A percentile compares a stretch with the other conserved stretches of the same genome.
Conservation (phyloP, 2,888 invertebrate species). For the Dynastes grantii region DNA sequence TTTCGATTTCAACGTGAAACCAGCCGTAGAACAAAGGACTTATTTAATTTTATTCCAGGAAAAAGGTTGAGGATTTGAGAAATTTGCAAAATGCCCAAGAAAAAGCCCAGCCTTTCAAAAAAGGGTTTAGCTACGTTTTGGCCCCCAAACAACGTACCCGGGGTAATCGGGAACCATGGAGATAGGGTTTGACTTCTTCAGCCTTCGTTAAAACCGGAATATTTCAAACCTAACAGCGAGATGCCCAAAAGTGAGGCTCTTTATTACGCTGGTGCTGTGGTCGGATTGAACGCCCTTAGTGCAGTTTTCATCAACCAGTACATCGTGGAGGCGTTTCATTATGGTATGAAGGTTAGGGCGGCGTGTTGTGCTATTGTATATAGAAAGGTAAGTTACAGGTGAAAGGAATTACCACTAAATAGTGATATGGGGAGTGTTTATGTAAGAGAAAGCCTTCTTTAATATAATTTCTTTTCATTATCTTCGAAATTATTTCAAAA, state of each 20-base stretch:
- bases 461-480: too few species aligned
- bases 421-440: too few species aligned
- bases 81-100: slow-evolving; percentile 74
- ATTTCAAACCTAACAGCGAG: slow-evolving; percentile 74
- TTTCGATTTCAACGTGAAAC: too few species aligned
- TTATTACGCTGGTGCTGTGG: slow-evolving; percentile 76
- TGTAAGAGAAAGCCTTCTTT: too few species aligned
- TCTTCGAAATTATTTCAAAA: too few species aligned
- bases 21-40: too few species aligned
- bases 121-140: slow-evolving; percentile 80
- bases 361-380: slow-evolving; percentile 89
- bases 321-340: slow-evolving; percentile 79
- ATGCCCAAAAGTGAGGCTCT: slow-evolving; percentile 75
- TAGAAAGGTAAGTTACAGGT: slow-evolving; percentile 79
- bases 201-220: slow-evolving; percentile 79
- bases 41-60: slow-evolving; percentile 68
- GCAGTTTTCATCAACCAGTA: slow-evolving; percentile 79
- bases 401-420: too few species aligned
- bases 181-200: slow-evolving; percentile 76
- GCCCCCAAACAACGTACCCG: slow-evolving; percentile 75
- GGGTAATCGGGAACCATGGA: slow-evolving; percentile 76
- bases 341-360: slow-evolving; percentile 87
- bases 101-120: slow-evolving; percentile 78
- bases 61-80: slow-evolving; percentile 80
- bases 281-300: slow-evolving; percentile 73